Evolutionary conservation across 2,797 vertebrate species (phyloP).

Genomic region (Liasis olivaceus): DNA sequence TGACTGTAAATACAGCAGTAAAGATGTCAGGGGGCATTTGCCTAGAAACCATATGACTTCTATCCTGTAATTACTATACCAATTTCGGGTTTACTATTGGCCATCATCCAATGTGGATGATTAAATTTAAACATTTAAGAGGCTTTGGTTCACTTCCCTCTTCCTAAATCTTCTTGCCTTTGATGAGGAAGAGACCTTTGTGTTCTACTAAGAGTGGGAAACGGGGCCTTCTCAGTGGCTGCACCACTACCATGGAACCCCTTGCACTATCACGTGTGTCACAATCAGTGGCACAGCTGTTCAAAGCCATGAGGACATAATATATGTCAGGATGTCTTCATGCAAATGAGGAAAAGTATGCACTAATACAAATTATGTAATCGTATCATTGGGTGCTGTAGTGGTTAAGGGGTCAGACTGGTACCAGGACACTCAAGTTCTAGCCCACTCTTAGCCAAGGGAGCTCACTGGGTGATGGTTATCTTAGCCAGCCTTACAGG

Average conservation of each 20-base stretch:
- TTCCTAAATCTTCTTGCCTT: neutral
- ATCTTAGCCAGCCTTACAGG: neutral
- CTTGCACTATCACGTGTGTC: neutral
- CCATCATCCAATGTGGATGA: neutral
- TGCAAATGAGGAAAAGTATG: neutral
- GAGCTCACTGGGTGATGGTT: neutral
- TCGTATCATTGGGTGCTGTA: neutral
- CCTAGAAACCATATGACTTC: neutral
- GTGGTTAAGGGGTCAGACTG: neutral
- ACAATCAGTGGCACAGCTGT: neutral
- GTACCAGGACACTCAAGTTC: neutral
- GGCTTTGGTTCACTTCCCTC: neutral
- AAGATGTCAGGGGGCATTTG: neutral
- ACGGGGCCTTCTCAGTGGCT: neutral
- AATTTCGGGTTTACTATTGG: neutral
- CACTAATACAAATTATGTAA: neutral
- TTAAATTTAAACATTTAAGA: neutral
- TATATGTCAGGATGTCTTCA: neutral
- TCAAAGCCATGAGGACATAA: neutral
- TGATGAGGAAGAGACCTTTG: neutral
- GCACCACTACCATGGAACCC: neutral
- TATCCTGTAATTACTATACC: neutral
- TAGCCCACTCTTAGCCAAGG: neutral
- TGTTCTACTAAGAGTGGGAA: neutral
- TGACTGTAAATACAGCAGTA: neutral